Conservation (phyloP, 2,888 invertebrate genomes). For the Andrena marginata region DNA sequence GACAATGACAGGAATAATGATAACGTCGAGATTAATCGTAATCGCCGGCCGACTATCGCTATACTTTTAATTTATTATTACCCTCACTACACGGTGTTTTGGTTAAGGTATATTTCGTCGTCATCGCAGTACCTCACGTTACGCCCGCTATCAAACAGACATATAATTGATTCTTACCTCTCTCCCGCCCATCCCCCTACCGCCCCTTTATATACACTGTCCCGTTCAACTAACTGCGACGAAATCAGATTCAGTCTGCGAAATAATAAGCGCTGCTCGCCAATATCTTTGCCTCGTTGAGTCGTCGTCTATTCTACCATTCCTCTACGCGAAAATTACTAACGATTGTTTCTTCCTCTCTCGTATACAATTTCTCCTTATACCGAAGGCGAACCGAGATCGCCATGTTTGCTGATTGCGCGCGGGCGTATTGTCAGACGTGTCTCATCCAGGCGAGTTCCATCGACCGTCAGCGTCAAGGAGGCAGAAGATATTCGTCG, state of each 20-base stretch:
- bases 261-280: constrained; percentile 52
- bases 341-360: constrained; percentile 1
- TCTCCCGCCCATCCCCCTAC: constrained; percentile 45
- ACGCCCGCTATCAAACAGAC: constrained; percentile 63
- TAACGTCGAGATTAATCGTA: constrained; percentile 76
- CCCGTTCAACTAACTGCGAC: constrained; percentile 45
- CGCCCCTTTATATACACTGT: constrained; percentile 76
- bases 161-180: constrained; percentile 75
- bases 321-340: constrained; percentile 8
- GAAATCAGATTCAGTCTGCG: constrained; percentile 54
- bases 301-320: background rate
- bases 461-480: constrained; percentile 8
- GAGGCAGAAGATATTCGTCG: constrained; percentile 43
- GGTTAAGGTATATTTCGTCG: constrained; percentile 68
- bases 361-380: constrained; percentile 48
- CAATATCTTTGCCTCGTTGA: constrained; percentile 32
- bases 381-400: constrained; percentile 22
- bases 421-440: constrained; percentile 5
- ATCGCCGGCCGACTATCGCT: constrained; percentile 78
- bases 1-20: constrained; percentile 71
- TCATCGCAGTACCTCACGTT: constrained; percentile 61
- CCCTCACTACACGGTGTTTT: constrained; percentile 83
- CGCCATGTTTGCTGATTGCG: constrained; percentile 8
- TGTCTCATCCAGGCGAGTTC: background rate
- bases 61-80: constrained; percentile 78